phyloP scores from a whole-genome alignment of 2,797 vertebrate genomes.

The Anas flavirostris region DNA sequence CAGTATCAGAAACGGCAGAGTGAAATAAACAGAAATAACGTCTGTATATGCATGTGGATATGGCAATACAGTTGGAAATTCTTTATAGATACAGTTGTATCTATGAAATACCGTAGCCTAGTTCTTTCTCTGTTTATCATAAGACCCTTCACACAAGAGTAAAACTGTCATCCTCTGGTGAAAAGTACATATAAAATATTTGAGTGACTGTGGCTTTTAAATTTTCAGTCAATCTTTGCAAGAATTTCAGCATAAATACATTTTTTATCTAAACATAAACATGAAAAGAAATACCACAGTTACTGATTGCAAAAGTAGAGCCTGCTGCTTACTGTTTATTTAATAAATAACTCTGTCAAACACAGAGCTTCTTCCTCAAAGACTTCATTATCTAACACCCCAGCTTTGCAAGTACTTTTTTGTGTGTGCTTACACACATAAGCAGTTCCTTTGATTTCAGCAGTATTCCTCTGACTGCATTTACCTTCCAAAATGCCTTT shows the following conservation, averaged over 20 bases:
- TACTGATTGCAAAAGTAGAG: background rate
- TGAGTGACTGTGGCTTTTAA: slow-evolving; percentile 9
- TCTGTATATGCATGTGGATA: background rate
- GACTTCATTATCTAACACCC: slow-evolving; percentile 33
- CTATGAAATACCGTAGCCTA: background rate
- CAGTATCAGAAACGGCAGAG: background rate
- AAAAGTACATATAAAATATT: slow-evolving; percentile 19
- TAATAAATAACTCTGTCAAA: slow-evolving; percentile 34
- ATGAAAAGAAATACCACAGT: background rate
- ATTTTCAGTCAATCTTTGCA: slow-evolving; percentile 2
- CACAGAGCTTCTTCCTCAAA: slow-evolving; percentile 30
- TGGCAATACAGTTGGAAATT: background rate
- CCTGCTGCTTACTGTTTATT: slow-evolving; percentile 8
- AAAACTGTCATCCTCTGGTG: background rate
- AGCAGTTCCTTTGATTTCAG: slow-evolving; percentile 17
- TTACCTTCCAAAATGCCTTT: slow-evolving; percentile 46
- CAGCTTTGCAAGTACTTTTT: slow-evolving; percentile 17
- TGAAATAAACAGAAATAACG: background rate
- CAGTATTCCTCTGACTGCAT: background rate
- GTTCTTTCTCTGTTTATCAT: background rate
- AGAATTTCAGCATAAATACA: background rate
- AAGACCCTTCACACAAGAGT: background rate
- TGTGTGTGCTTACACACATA: background rate
- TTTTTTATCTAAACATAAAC: slow-evolving; percentile 42
- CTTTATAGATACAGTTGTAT: background rate